A percentile compares a stretch with the other conserved stretches of the same genome.
Conservation (phyloP, 2,113 vertebrate species). For the Neomonachus schauinslandi region DNA sequence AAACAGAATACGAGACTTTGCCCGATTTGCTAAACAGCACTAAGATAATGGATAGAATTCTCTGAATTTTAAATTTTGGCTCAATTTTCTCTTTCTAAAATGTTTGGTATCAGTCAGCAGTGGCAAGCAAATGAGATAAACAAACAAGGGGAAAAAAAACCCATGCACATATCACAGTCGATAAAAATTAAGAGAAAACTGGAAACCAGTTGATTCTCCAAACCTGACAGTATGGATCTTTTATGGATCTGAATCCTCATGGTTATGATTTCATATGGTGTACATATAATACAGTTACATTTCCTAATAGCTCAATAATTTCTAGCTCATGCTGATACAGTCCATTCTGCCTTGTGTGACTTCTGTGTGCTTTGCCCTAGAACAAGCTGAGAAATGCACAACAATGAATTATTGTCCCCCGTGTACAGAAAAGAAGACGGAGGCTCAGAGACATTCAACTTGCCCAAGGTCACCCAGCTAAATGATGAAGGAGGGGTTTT, state of each 20-base stretch:
- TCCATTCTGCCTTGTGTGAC: neutral
- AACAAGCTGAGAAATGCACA: neutral
- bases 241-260: neutral
- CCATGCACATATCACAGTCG: too few relatives aligned
- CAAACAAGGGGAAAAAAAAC: neutral
- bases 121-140: neutral
- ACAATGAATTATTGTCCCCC: neutral
- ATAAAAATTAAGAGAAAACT: neutral
- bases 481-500: neutral
- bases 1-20: neutral
- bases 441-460: neutral
- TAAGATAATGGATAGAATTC: neutral
- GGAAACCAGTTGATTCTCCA: neutral
- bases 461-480: neutral
- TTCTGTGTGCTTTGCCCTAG: neutral
- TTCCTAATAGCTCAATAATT: neutral
- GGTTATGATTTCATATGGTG: neutral
- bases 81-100: neutral
- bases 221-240: neutral
- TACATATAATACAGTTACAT: neutral
- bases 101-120: neutral
- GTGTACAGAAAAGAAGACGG: neutral
- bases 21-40: neutral
- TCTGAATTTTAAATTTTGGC: neutral
- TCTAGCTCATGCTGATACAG: neutral